These are phyloP conservation scores for Zaprionus lachaisei DNA, from an alignment of 1,140 invertebrate species.

Conservation along the genomic window DNA sequence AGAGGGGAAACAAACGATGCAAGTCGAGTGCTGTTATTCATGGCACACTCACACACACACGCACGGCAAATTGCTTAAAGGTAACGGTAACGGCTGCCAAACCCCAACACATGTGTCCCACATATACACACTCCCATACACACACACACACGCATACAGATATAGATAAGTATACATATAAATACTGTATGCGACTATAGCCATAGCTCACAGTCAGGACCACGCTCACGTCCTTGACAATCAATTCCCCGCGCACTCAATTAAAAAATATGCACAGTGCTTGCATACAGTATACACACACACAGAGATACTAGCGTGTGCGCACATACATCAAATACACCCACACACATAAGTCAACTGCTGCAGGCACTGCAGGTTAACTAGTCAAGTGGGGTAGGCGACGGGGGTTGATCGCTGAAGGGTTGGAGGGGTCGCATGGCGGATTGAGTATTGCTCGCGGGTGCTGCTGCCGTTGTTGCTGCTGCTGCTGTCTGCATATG, in stretches of 20 bases:
- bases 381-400: conserved; percentile 12
- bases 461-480: conserved; percentile 54
- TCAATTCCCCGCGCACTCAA: conserved; percentile 81
- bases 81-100: conserved; percentile 70
- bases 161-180: neutral
- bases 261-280: conserved; percentile 79
- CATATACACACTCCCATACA: conserved; percentile 8
- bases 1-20: conserved; percentile 54
- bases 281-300: conserved; percentile 61
- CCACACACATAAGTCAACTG: conserved; percentile 59
- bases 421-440: neutral
- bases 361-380: conserved; percentile 61
- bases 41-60: conserved; percentile 38
- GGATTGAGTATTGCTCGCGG: conserved; percentile 27
- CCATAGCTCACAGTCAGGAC: conserved; percentile 57
- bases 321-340: conserved; percentile 29
- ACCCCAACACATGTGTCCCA: conserved; percentile 47
- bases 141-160: conserved; percentile 8
- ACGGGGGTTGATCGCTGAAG: neutral
- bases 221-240: conserved; percentile 80
- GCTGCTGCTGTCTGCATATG: conserved; percentile 76
- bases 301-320: conserved; percentile 12
- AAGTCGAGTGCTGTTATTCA: conserved; percentile 79
- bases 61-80: conserved; percentile 71
- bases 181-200: neutral